Evolutionary conservation across 1,140 invertebrate genomes (phyloP), one percentile per base, ranked within the genome.

Genomic region (Micrasema minimum): DNA sequence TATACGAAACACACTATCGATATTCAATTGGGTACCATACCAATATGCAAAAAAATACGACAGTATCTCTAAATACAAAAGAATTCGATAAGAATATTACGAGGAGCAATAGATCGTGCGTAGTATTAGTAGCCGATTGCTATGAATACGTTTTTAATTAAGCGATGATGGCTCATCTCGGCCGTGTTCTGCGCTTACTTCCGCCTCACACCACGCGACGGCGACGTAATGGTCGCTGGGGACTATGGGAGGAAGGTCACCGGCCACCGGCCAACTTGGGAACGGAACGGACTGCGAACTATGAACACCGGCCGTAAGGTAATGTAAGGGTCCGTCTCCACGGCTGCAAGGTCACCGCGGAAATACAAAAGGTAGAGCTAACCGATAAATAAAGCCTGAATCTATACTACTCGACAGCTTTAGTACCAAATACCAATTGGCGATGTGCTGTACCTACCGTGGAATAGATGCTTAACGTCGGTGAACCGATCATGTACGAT

Each of bases 101-200:
- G 26, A 31, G 3, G 3, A 4, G 26, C 7, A 7, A 31, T 31
- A 31, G 26, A 31, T 31, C 26, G 26, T 31, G 26, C 26, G 26
- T 31, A 31, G 26, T 31, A 31, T 31, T 31, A 31, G 3, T 31
- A 7, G 26, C 26, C 7, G 26, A 31, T 31, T 31, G 26, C 26
- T 31, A 22, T 22, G 14, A 51, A 41, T 9, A 38, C 22, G 55
- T 59, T 59, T 59, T 59, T 59, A 59, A 59, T 59, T 22, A 59
- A 31, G 37, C 37, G 55, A 22, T 41, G 37, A 59, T 59, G 55
- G 35, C 18, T 16, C 55, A 43, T 59, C 55, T 59, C 37, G 35
- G 55, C 26, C 26, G 7, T 31, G 26, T 31, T 31, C 26, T 31
- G 26, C 3, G 37, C 18, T 20, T 11, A 23, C 16, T 41, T 41